A percentile compares a stretch with the other conserved stretches of the same genome.
Conservation (phyloP, 2,113 vertebrate genomes). For the Nycticryphes semicollaris region DNA sequence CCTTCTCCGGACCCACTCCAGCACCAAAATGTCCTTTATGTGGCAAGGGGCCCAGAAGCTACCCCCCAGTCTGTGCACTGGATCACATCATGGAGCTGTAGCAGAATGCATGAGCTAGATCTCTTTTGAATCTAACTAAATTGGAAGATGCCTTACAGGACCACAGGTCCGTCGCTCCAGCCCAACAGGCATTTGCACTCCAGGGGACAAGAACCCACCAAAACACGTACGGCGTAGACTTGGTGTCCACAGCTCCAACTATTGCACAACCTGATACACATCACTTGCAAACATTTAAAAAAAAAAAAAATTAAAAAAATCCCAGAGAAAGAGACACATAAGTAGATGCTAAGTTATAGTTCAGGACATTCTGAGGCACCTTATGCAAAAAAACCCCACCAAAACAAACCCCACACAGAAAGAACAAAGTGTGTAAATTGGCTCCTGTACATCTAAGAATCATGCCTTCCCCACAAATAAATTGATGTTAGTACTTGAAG, state of each 20-base stretch:
- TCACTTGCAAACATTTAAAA: neutral
- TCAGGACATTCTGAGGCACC: neutral
- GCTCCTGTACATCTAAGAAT: neutral
- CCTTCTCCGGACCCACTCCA: no score
- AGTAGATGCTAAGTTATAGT: neutral
- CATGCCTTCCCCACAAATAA: neutral
- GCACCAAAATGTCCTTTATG: no score
- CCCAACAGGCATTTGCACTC: neutral
- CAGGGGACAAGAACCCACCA: neutral
- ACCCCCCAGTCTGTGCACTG: rapidly evolving
- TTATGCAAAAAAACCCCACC: neutral
- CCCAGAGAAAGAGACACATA: neutral
- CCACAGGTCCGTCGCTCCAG: neutral
- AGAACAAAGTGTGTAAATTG: neutral
- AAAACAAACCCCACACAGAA: neutral
- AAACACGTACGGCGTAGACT: rapidly evolving
- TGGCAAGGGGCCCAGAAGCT: neutral
- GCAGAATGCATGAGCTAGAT: neutral
- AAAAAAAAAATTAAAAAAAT: neutral
- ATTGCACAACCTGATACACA: neutral
- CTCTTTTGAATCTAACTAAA: neutral
- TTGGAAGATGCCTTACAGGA: neutral
- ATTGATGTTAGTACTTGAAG: conserved; percentile 27
- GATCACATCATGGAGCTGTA: neutral
- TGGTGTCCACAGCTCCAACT: neutral